phyloP scores from a whole-genome alignment of 2,113 vertebrate species.

The Myiozetetes cayanensis region DNA sequence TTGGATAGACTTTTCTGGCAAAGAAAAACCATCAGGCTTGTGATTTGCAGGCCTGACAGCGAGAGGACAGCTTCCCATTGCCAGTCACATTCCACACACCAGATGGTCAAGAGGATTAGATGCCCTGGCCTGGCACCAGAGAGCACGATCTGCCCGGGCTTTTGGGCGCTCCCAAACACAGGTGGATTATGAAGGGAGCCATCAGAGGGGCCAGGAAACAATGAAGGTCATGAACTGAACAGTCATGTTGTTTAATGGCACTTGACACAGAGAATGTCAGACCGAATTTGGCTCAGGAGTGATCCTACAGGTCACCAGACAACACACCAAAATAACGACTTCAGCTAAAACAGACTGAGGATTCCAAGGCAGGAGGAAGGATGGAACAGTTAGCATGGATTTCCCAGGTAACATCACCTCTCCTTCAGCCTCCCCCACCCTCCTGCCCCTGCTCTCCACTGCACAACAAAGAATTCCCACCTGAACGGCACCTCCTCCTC shows the following conservation, averaged over 20 bases:
- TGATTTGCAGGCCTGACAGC: neutral
- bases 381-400: neutral
- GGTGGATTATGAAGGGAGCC: neutral
- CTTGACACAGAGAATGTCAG: neutral
- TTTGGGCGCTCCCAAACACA: neutral
- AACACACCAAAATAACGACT: fast-evolving
- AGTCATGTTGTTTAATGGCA: neutral
- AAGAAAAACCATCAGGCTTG: conserved; percentile 9
- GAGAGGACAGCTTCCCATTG: neutral
- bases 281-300: neutral
- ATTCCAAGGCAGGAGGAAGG: neutral
- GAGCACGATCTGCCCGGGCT: neutral
- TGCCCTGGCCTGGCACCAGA: neutral
- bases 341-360: neutral
- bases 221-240: neutral
- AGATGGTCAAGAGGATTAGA: conserved; percentile 46
- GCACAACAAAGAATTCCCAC: conserved; percentile 50
- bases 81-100: neutral
- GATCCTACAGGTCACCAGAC: neutral
- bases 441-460: neutral
- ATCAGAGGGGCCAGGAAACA: neutral
- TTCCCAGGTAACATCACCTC: neutral
- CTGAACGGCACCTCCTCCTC: conserved; percentile 88
- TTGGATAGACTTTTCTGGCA: conserved; percentile 20
- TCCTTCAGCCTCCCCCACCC: neutral